Percentiles rank a stretch among this genome's conserved stretches.
phyloP scores from a whole-genome alignment of 2,797 vertebrate species.

The Malacoraja senta region DNA sequence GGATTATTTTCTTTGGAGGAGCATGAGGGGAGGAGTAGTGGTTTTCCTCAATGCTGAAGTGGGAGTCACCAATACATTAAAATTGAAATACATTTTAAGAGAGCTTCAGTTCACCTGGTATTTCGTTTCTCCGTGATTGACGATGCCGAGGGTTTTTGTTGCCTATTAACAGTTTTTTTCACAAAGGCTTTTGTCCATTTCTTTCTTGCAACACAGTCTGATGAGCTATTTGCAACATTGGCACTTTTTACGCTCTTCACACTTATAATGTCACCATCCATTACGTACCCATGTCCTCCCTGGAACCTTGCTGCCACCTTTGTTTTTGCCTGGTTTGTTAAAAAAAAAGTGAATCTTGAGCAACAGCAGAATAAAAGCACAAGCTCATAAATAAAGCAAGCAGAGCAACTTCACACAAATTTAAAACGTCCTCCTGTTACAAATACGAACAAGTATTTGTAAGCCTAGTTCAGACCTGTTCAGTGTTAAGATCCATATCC shows the following conservation, averaged over 20 bases:
- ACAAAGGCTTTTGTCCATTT: background rate
- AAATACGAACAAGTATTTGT: background rate
- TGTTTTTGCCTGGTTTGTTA: background rate
- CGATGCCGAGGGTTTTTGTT: background rate
- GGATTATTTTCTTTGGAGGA: too few species aligned
- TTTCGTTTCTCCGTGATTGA: background rate
- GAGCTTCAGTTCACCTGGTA: constrained; percentile 20
- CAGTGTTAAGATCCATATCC: background rate
- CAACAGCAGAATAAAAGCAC: background rate
- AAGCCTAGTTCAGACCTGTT: background rate
- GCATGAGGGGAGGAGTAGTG: background rate
- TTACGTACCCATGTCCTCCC: background rate
- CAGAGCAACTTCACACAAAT: too few species aligned
- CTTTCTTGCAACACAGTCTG: background rate
- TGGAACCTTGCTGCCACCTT: background rate
- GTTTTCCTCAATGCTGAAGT: background rate
- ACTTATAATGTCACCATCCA: background rate
- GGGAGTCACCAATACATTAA: background rate
- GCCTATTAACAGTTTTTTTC: background rate
- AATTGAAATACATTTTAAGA: background rate
- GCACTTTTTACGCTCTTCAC: constrained; percentile 3
- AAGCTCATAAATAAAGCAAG: background rate
- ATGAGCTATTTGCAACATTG: background rate
- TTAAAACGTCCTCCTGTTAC: background rate
- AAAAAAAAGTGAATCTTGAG: background rate